A percentile compares a stretch with the other conserved stretches of the same genome.
Evolutionary conservation across 1,140 invertebrate species (phyloP).

Genomic region (Onthophagus taurus): DNA sequence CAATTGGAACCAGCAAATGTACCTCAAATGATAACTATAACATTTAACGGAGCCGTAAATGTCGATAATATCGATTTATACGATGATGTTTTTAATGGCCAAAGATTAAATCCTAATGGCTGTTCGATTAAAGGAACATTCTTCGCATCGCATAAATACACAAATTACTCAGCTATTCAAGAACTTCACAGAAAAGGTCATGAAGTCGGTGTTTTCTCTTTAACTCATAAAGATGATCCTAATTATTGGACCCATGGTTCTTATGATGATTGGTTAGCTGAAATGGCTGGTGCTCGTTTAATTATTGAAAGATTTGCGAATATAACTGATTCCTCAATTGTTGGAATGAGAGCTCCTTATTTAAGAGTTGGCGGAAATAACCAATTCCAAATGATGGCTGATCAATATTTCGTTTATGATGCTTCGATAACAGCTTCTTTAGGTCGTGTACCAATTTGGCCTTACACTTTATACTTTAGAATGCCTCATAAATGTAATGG

Average conservation of each 20-base stretch:
- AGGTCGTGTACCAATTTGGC: slow-evolving; percentile 85
- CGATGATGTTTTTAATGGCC: slow-evolving; percentile 80
- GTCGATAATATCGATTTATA: slow-evolving; percentile 88
- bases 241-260: slow-evolving; percentile 76
- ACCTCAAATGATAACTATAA: slow-evolving; percentile 92
- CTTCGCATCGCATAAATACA: slow-evolving; percentile 94
- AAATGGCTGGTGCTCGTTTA: slow-evolving; percentile 86
- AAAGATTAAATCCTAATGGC: slow-evolving; percentile 81
- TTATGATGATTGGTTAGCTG: slow-evolving; percentile 43
- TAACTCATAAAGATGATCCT: slow-evolving; percentile 86
- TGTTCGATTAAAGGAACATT: slow-evolving; percentile 90
- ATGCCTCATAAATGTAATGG: slow-evolving; percentile 93
- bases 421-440: slow-evolving; percentile 86
- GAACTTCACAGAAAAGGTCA: slow-evolving; percentile 86
- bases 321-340: slow-evolving; percentile 82
- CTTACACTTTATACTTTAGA: slow-evolving; percentile 88
- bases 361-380: slow-evolving; percentile 83
- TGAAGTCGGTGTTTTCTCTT: slow-evolving; percentile 87
- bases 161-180: slow-evolving; percentile 89
- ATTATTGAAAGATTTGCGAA: slow-evolving; percentile 84
- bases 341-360: slow-evolving; percentile 82
- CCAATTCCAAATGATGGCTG: slow-evolving; percentile 44
- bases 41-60: slow-evolving; percentile 92
- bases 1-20: slow-evolving; percentile 72
- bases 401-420: slow-evolving; percentile 91